Base-by-base conservation (phyloP, 2,113 vertebrate species). In the Brienomyrus brachyistius region DNA sequence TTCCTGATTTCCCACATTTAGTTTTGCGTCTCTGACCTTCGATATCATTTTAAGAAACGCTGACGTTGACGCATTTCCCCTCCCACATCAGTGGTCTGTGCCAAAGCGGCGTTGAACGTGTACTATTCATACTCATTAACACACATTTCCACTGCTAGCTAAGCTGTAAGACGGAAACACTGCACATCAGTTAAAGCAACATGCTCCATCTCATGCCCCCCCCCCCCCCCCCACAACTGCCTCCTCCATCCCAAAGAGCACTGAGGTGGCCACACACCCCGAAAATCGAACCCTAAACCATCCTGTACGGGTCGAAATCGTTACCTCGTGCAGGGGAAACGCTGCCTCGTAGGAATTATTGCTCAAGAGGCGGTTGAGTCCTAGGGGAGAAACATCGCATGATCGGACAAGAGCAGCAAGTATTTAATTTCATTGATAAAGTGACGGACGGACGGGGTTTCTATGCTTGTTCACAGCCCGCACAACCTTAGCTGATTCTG, bases 321-420 rank as follows among this genome's bases (percentile, higher is more conserved):
- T 93, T 98, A 99, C 98, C 97, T 99, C 98, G 80, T 99, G 98
- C 92, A 99, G 96, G 91, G 98, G 98, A 93, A 99, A 99, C 6
- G 98, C 97, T 93, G 98, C 97, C 92, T 98, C 97, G 92, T 98
- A 99, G 89, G 98, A 98, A 93, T 95, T 97, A 91, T 99, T 99
- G 94, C 96, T 98, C 92, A 99, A 95, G 92, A 99, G 96, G 91
- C 97, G 97, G 95, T 99, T 98, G 88, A 99, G 93, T 90, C 98
- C 98, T 98, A 92, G 59, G 94, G 35, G 85, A 70, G 27, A 87
- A 54, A 87, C 50, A 87, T 54, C 85, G 27, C 52, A 87, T 87
- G 51, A 52, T 35, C 27, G 62, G 62, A 70, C n/a, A 70, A 70
- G n/a, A 35, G 48, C 21, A 35, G 8, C 51, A 87, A 51, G 82